Evolutionary conservation across 2,888 invertebrate genomes (phyloP), one percentile per base, ranked within the genome.

Genomic region (Pocota personata): DNA sequence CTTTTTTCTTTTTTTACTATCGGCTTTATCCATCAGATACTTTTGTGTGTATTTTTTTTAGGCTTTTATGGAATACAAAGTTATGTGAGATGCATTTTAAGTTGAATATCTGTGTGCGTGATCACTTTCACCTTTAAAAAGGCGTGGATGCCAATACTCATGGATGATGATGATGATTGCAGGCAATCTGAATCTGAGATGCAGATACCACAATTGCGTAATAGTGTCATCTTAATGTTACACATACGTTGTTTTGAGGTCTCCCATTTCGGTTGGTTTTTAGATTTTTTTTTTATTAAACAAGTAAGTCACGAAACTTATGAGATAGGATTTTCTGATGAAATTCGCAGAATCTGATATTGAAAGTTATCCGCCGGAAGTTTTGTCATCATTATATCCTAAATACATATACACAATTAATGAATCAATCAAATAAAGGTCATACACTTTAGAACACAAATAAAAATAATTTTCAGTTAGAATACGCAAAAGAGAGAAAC

Each of bases 71-170:
- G 66, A 21, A 64, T 58, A 77, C 2, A 82, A 37, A 32, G 73
- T 73, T 76, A 69, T 62, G 73, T 46, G 57, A 75, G 67, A 77
- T 77, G 69, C 69, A 69, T 76, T 58, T 21, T 21, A 67, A 27
- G 27, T 21, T 43, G n/a, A 48, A 21, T 6, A 57, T 55, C 37
- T 50, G 60, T 62, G 55, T 64, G 69, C 72, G 60, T 78, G 67
- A 84, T 57, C 73, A 58, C 83, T 84, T 84, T 84, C 79, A 75
- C 73, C 60, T 64, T 69, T 27, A 69, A 79, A 69, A 79, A 57
- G 78, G 79, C 69, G 78, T 79, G 62, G 50, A 77, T 55, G 58
- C 14, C 24, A 37, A 48, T 24, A 43, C 21, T 43, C 40, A 62
- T 62, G 21, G 37, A 57, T 57, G n/a, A 43, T 27, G 58, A 40